These are phyloP conservation scores for Brachionus rubens DNA, from an alignment of 1,140 invertebrate species.

Conservation along the genomic window DNA sequence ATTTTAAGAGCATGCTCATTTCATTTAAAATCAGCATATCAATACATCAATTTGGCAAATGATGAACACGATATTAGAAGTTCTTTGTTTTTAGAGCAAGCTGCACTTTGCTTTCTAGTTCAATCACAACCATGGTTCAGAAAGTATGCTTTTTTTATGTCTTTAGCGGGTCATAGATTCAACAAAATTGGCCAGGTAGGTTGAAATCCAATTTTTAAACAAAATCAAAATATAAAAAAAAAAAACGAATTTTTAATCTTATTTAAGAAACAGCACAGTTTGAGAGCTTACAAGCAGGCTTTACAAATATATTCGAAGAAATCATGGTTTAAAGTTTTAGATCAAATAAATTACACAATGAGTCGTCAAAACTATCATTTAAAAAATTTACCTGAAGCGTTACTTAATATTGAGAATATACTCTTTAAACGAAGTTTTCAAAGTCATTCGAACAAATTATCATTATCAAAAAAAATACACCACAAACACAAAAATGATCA, in stretches of 20 bases:
- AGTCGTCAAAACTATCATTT: not conserved
- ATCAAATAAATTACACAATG: conserved; percentile 31
- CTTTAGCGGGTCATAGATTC: conserved; percentile 84
- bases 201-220: not conserved
- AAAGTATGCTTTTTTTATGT: conserved; percentile 95
- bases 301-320: not conserved
- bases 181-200: conserved; percentile 74
- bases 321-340: conserved; percentile 13
- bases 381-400: not conserved
- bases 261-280: not conserved
- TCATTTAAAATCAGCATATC: conserved; percentile 82
- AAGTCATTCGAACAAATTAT: not conserved
- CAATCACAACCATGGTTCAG: conserved; percentile 73
- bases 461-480: not conserved
- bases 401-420: not conserved
- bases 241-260: too few relatives aligned
- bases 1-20: conserved; percentile 73
- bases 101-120: conserved; percentile 82
- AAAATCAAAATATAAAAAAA: not conserved
- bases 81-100: conserved; percentile 87
- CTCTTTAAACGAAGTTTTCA: not conserved
- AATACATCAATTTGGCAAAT: conserved; percentile 63
- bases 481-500: too few relatives aligned
- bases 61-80: conserved; percentile 66
- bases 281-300: not conserved